Base-by-base conservation (phyloP, 2,888 invertebrate genomes). In the Camptogramma bilineatum region DNA sequence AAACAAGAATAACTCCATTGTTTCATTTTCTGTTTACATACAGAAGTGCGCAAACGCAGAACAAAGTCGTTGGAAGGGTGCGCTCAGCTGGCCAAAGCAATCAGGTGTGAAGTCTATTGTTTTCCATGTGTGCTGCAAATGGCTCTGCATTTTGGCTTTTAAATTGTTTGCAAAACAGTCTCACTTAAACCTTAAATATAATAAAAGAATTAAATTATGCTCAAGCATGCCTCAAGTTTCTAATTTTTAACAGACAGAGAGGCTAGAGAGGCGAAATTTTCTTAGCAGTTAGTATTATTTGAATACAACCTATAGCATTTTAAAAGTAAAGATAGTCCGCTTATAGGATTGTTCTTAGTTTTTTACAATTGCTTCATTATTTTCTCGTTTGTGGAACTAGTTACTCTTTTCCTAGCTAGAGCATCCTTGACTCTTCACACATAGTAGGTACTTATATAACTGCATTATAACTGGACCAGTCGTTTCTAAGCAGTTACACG, bases 41-140 rank as follows among this genome's bases (percentile, higher is more conserved):
- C 67, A 68, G 64, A 67, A 60, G 62, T 64, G 62, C 62, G 63
- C 63, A 58, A 64, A 70, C 68, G 54, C 44, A 19, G 52, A 67
- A 70, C 62, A 66, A 68, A 62, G 58, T 55, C 31, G 53, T 57
- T 52, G 52, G 60, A 55, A 70, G 48, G 64, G 69, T 50, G 46
- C 48, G 61, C 62, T 71, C 68, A 69, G 56, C 53, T 52, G 54
- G 54, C 46, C 16, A 50, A 24, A 67, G 48, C 52, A 60, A 57
- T 52, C 28, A 82, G 80, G 83, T 84, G 85, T 77, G 73, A 78
- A 77, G 68, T 74, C 73, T 69, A 79, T 83, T 84, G 83, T 85
- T 80, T 74, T 69, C 66, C 76, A 75, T 68, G 67, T 67, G 52
- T 62, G 52, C 48, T 59, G 24, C 4, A 63, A 64, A 69, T 72